phyloP scores from a whole-genome alignment of 2,113 vertebrate genomes.

The Phaetusa simplex region DNA sequence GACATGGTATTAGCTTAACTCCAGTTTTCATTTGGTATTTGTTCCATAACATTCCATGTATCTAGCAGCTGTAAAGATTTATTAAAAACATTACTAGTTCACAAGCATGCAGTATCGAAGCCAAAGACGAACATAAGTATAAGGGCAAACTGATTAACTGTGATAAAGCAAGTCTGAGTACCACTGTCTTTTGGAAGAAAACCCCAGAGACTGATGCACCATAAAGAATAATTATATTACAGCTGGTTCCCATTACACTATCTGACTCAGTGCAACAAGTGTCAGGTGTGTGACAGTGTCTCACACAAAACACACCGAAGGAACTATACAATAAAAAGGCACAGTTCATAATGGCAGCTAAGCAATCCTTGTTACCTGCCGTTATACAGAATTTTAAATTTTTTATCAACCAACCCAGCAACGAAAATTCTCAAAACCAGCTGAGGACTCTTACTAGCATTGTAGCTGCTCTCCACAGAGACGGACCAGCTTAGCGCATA shows the following conservation, averaged over 20 bases:
- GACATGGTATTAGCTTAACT: constrained; percentile 63
- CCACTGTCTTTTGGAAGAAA: neutral
- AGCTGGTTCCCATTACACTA: neutral
- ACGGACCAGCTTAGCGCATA: neutral
- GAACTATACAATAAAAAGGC: neutral
- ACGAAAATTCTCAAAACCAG: neutral
- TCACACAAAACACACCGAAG: neutral
- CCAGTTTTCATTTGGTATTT: constrained; percentile 60
- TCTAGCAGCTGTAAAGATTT: constrained; percentile 39
- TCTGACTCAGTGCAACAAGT: neutral
- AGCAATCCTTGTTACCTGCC: neutral
- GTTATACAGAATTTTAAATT: neutral
- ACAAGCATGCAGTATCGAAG: constrained; percentile 51
- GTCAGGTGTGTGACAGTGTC: neutral
- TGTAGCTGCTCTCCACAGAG: neutral
- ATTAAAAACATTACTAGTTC: constrained; percentile 63
- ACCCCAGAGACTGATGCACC: neutral
- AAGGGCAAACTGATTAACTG: constrained; percentile 45
- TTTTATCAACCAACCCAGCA: neutral
- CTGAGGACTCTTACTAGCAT: neutral
- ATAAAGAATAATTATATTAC: constrained; percentile 17
- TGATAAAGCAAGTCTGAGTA: constrained; percentile 15
- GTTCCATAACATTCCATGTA: constrained; percentile 53
- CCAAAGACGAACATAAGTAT: constrained; percentile 18
- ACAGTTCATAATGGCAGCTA: neutral